Conservation (phyloP, 2,888 invertebrate genomes). For the Synergus laeviventris region DNA sequence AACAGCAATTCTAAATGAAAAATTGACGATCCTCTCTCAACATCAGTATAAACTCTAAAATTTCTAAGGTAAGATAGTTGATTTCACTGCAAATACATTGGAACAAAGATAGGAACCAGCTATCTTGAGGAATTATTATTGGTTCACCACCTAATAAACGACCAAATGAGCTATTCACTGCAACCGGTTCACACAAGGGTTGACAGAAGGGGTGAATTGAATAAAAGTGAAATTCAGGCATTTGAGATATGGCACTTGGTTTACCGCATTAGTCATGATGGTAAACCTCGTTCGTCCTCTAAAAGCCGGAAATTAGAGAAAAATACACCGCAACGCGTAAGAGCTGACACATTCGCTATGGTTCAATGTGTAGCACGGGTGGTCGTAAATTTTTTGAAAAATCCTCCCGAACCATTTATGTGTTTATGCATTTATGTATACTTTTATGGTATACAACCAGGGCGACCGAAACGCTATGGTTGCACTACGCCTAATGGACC, state of each 20-base stretch:
- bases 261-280: slow-evolving; percentile 64
- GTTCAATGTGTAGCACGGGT: slow-evolving; percentile 39
- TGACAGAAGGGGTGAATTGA: slow-evolving; percentile 10
- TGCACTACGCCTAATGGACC: slow-evolving; percentile 21
- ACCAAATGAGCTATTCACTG: not conserved
- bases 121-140: not conserved
- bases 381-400: slow-evolving; percentile 56
- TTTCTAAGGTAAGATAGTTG: too few species aligned
- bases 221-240: slow-evolving; percentile 50
- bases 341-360: slow-evolving; percentile 22
- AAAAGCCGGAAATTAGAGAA: slow-evolving; percentile 43
- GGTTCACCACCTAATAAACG: slow-evolving; percentile 3
- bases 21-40: too few species aligned
- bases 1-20: too few species aligned
- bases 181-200: not conserved
- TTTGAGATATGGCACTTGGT: slow-evolving; percentile 55
- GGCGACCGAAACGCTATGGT: slow-evolving; percentile 28
- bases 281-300: slow-evolving; percentile 59
- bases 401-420: slow-evolving; percentile 53
- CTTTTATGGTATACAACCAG: slow-evolving; percentile 52
- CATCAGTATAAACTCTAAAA: too few species aligned
- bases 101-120: not conserved
- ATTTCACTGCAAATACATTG: not conserved
- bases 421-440: slow-evolving; percentile 54
- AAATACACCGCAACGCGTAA: slow-evolving; percentile 38